phyloP scores from a whole-genome alignment of 2,797 vertebrate species.

The Florisuga fusca region DNA sequence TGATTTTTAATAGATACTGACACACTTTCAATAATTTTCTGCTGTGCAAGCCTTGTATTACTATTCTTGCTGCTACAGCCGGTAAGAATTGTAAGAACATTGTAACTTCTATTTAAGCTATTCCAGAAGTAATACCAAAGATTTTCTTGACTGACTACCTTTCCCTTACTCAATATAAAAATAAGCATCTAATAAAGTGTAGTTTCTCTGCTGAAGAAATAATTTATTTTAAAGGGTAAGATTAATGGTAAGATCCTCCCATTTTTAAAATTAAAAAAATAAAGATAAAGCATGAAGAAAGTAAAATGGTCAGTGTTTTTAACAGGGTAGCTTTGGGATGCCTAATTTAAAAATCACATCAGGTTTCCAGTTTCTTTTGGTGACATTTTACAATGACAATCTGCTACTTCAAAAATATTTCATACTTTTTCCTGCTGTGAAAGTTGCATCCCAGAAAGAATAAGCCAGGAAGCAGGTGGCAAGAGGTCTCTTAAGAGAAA shows the following conservation, averaged over 20 bases:
- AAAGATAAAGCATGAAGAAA: neutral
- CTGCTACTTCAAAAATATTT: neutral
- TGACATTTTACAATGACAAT: neutral
- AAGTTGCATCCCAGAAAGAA: neutral
- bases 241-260: neutral
- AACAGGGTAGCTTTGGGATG: neutral
- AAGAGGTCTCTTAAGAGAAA: neutral
- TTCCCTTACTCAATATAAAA: neutral
- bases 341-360: neutral
- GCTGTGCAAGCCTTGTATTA: neutral
- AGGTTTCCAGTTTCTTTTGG: neutral
- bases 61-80: neutral
- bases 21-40: neutral
- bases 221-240: neutral
- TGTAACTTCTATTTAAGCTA: neutral
- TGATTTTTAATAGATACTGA: constrained; percentile 26
- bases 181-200: neutral
- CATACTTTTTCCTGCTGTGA: neutral
- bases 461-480: neutral
- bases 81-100: neutral
- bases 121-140: neutral
- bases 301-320: neutral
- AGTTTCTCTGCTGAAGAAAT: neutral
- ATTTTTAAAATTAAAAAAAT: neutral
- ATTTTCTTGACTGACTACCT: neutral